phyloP scores from a whole-genome alignment of 1,140 invertebrate species.

The Liolophura sinensis region DNA sequence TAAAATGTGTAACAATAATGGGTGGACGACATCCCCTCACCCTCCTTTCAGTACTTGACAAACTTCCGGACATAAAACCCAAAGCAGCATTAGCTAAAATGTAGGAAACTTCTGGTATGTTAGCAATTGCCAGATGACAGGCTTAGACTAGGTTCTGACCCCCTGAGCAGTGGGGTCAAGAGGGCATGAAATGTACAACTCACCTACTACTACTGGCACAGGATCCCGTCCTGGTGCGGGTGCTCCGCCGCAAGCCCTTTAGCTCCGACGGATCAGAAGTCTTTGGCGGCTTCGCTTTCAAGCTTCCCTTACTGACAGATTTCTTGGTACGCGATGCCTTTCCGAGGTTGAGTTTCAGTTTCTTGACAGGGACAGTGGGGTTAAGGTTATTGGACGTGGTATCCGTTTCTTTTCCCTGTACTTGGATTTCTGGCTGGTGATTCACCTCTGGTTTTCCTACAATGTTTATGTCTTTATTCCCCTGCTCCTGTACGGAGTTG shows the following conservation, averaged over 20 bases:
- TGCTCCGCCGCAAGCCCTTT: constrained; percentile 45
- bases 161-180: neutral
- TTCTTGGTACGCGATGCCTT: too few species aligned
- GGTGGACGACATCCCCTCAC: too few species aligned
- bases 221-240: constrained; percentile 69
- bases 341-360: too few species aligned
- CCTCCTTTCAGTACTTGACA: too few species aligned
- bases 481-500: neutral
- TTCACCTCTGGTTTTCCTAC: neutral
- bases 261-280: constrained; percentile 17
- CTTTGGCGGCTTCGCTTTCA: neutral
- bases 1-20: too few species aligned
- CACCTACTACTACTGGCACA: constrained; percentile 75
- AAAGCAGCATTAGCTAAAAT: too few species aligned
- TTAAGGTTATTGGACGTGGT: neutral
- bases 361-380: too few species aligned
- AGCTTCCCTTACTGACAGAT: neutral
- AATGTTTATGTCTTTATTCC: neutral
- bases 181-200: constrained; percentile 4
- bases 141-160: neutral
- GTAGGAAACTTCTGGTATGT: too few species aligned
- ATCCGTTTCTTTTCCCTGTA: neutral
- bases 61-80: too few species aligned
- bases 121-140: neutral
- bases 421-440: constrained; percentile 1